phyloP scores from a whole-genome alignment of 2,888 invertebrate genomes.

The Eupithecia tripunctaria region DNA sequence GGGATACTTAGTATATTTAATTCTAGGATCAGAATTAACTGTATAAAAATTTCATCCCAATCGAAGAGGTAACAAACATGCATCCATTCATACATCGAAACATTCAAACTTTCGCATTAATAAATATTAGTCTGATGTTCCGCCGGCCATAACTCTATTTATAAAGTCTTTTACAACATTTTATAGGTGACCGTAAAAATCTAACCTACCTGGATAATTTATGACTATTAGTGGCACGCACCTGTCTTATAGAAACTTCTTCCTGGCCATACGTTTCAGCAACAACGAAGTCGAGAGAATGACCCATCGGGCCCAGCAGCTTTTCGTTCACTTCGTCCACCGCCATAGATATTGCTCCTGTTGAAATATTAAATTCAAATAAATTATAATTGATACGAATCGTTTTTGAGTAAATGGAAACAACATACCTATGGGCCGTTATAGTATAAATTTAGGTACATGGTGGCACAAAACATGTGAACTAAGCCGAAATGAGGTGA shows the following conservation, averaged over 20 bases:
- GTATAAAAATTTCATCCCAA: too few species aligned
- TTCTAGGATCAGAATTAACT: too few species aligned
- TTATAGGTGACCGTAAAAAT: background rate
- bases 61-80: too few species aligned
- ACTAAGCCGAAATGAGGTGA: too few species aligned
- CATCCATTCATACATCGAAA: too few species aligned
- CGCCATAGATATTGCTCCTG: conserved; percentile 94
- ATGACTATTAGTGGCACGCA: conserved; percentile 47
- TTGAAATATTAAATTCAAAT: conserved; percentile 34
- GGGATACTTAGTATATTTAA: too few species aligned
- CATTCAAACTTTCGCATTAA: too few species aligned
- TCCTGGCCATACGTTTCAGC: conserved; percentile 97
- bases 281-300: conserved; percentile 90
- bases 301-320: conserved; percentile 86
- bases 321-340: conserved; percentile 91
- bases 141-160: background rate
- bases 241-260: conserved; percentile 91
- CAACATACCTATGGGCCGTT: background rate
- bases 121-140: too few species aligned
- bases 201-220: conserved; percentile 26
- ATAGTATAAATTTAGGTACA: too few species aligned
- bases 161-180: conserved; percentile 1
- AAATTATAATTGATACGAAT: background rate
- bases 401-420: background rate
- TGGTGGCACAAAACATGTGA: too few species aligned